A percentile compares a stretch with the other conserved stretches of the same genome.
Evolutionary conservation across 2,888 invertebrate genomes (phyloP).

Genomic region (Melitaea athalia): DNA sequence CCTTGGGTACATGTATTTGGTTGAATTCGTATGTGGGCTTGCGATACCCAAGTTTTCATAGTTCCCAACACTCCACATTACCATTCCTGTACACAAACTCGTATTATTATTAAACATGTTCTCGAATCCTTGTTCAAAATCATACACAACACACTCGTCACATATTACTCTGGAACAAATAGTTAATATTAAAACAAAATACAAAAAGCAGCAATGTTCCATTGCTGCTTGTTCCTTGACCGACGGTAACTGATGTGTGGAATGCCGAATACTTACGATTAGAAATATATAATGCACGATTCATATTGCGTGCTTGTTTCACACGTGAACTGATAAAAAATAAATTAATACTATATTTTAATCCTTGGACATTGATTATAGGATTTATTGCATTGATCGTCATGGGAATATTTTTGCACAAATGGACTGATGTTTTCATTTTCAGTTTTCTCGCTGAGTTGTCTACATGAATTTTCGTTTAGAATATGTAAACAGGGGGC

Average conservation of each 20-base stretch:
- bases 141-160: conserved; percentile 53
- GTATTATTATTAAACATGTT: conserved; percentile 45
- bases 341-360: neutral
- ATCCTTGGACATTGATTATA: neutral
- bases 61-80: conserved; percentile 47
- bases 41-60: conserved; percentile 45
- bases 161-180: conserved; percentile 42
- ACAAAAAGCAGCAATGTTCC: conserved; percentile 15
- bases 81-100: conserved; percentile 42
- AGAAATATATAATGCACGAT: conserved; percentile 35
- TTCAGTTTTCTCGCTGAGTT: too few relatives aligned
- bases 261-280: conserved; percentile 41
- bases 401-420: neutral
- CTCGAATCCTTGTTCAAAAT: conserved; percentile 52
- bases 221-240: conserved; percentile 19
- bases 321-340: conserved; percentile 12
- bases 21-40: conserved; percentile 45
- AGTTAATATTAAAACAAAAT: conserved; percentile 28
- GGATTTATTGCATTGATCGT: neutral
- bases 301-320: conserved; percentile 9
- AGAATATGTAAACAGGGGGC: too few relatives aligned
- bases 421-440: too few relatives aligned
- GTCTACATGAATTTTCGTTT: too few relatives aligned
- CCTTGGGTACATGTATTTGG: conserved; percentile 46
- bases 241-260: conserved; percentile 41